These are phyloP conservation scores for Solenopsis fugax DNA, from an alignment of 1,140 invertebrate species.

Conservation along the genomic window DNA sequence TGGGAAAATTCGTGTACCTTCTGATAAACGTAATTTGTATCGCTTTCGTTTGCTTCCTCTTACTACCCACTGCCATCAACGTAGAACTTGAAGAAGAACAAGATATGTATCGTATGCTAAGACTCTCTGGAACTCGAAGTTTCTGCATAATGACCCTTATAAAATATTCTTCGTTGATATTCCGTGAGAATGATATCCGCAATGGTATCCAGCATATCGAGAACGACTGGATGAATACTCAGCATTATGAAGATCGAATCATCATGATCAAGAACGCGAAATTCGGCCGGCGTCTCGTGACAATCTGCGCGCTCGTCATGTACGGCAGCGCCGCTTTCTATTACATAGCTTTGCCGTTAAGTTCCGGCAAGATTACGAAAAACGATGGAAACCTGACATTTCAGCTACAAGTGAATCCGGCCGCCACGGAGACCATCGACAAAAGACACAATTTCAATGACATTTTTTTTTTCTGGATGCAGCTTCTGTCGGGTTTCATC, in stretches of 20 bases:
- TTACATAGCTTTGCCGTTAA: slow-evolving; percentile 60
- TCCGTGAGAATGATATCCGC: slow-evolving; percentile 71
- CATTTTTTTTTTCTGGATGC: slow-evolving; percentile 71
- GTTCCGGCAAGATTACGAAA: neutral
- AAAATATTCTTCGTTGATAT: slow-evolving; percentile 77
- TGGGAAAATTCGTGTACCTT: neutral
- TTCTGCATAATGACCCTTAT: slow-evolving; percentile 79
- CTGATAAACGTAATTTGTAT: slow-evolving; percentile 38
- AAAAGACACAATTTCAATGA: slow-evolving; percentile 65
- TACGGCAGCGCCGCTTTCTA: slow-evolving; percentile 64
- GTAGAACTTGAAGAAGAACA: slow-evolving; percentile 71
- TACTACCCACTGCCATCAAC: slow-evolving; percentile 23
- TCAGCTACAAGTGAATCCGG: slow-evolving; percentile 72
- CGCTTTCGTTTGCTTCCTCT: slow-evolving; percentile 53
- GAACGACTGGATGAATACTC: slow-evolving; percentile 77
- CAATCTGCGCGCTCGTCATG: slow-evolving; percentile 55
- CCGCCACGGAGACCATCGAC: slow-evolving; percentile 69
- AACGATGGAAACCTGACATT: slow-evolving; percentile 51
- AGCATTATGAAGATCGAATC: neutral
- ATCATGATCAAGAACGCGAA: slow-evolving; percentile 65
- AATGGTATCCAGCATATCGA: slow-evolving; percentile 74
- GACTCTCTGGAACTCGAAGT: slow-evolving; percentile 77
- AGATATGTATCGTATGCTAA: slow-evolving; percentile 67
- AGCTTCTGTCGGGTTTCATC: slow-evolving; percentile 66
- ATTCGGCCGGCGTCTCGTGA: slow-evolving; percentile 53